Evolutionary conservation across 2,888 invertebrate genomes (phyloP).

Genomic region (Crocallis elinguaria): DNA sequence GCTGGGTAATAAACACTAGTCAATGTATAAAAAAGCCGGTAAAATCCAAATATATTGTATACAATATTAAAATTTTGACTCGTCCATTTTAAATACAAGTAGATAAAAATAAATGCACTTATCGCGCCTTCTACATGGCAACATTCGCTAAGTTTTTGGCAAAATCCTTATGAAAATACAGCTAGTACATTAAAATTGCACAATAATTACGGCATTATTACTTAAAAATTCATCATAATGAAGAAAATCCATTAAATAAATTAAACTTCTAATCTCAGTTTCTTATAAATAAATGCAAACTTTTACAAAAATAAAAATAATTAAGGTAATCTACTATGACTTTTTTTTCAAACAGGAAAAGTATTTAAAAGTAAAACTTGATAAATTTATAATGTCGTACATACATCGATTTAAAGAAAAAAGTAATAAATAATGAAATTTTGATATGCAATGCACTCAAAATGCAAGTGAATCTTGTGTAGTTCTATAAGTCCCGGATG

Average conservation of each 20-base stretch:
- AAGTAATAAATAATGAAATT: conserved; percentile 23
- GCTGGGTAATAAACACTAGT: conserved; percentile 67
- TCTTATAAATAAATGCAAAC: conserved; percentile 31
- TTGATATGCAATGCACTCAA: conserved; percentile 42
- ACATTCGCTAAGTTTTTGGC: conserved; percentile 68
- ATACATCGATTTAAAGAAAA: conserved; percentile 21
- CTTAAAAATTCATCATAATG: conserved; percentile 38
- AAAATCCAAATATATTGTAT: conserved; percentile 64
- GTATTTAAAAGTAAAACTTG: not conserved
- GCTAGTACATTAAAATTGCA: conserved; percentile 58
- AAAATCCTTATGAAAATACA: conserved; percentile 60
- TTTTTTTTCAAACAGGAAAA: not conserved
- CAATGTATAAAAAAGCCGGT: conserved; percentile 75
- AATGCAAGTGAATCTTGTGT: conserved; percentile 47
- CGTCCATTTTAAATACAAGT: conserved; percentile 55
- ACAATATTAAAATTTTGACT: conserved; percentile 62
- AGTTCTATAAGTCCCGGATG: conserved; percentile 86
- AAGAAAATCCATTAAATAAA: conserved; percentile 52
- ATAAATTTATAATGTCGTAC: conserved; percentile 12
- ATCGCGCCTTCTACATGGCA: conserved; percentile 74
- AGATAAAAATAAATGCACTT: conserved; percentile 78
- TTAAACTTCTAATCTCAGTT: conserved; percentile 48
- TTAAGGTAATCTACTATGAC: conserved; percentile 12
- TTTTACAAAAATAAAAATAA: conserved; percentile 52
- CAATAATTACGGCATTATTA: conserved; percentile 44